Conservation (phyloP, 2,888 invertebrate species). For the Cerastis leucographa region DNA sequence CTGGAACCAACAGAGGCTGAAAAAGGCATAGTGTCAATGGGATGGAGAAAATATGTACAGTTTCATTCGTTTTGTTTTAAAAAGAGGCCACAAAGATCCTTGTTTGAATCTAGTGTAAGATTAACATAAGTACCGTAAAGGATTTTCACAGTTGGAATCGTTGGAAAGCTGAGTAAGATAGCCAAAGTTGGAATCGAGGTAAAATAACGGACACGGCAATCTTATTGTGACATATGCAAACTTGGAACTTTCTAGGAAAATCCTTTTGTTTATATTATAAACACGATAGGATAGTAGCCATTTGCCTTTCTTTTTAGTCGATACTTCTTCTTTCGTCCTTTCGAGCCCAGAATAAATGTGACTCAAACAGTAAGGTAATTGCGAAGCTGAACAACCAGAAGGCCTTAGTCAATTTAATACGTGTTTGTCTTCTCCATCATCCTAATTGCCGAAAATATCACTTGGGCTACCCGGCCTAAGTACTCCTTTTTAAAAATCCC, state of each 20-base stretch:
- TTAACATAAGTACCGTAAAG: conserved; percentile 49
- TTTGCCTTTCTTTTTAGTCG: not conserved
- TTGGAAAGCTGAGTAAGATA: conserved; percentile 56
- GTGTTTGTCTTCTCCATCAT: too few relatives aligned
- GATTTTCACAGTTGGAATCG: conserved; percentile 53
- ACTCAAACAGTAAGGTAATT: not conserved
- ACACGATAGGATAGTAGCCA: not conserved
- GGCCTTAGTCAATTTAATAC: too few relatives aligned
- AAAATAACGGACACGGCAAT: conserved; percentile 41
- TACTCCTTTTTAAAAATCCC: too few relatives aligned
- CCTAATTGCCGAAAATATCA: too few relatives aligned
- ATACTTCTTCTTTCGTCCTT: not conserved
- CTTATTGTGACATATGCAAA: conserved; percentile 32
- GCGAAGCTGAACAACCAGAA: too few relatives aligned
- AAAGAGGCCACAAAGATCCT: conserved; percentile 15
- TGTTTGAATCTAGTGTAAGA: conserved; percentile 38
- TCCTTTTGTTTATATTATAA: conserved; percentile 20
- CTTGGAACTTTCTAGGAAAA: conserved; percentile 49
- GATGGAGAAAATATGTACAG: not conserved
- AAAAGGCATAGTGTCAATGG: not conserved
- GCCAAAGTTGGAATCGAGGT: conserved; percentile 53
- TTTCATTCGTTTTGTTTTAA: not conserved
- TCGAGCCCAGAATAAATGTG: not conserved
- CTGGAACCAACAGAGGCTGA: not conserved
- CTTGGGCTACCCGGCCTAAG: too few relatives aligned